Evolutionary conservation across 2,113 vertebrate genomes (phyloP).

Genomic region (Piliocolobus tephrosceles): DNA sequence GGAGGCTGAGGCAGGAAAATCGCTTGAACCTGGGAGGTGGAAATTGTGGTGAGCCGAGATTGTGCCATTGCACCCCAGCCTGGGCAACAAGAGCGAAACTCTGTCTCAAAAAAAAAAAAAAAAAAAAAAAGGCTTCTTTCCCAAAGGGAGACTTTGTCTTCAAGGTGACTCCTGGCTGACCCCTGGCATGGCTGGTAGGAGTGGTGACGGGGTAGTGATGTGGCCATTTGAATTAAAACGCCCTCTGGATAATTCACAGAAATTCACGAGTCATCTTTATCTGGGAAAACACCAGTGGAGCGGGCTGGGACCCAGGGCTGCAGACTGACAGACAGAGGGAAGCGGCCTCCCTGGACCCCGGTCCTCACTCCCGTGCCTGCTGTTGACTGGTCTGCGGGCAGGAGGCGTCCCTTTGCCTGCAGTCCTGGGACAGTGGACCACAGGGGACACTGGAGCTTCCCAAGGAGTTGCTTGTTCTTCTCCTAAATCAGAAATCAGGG

Average conservation of each 20-base stretch:
- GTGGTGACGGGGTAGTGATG: neutral
- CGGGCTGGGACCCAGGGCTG: neutral
- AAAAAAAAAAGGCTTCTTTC: neutral
- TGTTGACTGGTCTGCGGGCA: neutral
- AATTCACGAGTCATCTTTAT: conserved; percentile 60
- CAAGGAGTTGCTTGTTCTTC: neutral
- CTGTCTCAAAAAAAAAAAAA: too few species aligned
- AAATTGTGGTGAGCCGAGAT: too few species aligned
- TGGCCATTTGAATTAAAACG: conserved; percentile 43
- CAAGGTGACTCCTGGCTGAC: neutral
- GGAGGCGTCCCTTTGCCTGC: neutral
- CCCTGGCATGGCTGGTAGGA: neutral
- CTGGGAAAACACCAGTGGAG: neutral
- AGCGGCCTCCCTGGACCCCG: neutral
- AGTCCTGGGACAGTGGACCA: too few species aligned
- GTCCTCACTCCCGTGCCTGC: too few species aligned
- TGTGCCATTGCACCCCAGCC: too few species aligned
- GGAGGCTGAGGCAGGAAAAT: too few species aligned
- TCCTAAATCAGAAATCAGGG: neutral
- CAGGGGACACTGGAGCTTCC: neutral
- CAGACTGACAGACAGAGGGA: neutral
- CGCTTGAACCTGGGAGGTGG: too few species aligned
- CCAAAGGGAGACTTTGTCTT: neutral
- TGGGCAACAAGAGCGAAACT: too few species aligned
- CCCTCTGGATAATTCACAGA: conserved; percentile 51